Base-by-base conservation (phyloP, 37 sponge, comb jelly and placozoan genomes). In the Aplysina aerophoba region DNA sequence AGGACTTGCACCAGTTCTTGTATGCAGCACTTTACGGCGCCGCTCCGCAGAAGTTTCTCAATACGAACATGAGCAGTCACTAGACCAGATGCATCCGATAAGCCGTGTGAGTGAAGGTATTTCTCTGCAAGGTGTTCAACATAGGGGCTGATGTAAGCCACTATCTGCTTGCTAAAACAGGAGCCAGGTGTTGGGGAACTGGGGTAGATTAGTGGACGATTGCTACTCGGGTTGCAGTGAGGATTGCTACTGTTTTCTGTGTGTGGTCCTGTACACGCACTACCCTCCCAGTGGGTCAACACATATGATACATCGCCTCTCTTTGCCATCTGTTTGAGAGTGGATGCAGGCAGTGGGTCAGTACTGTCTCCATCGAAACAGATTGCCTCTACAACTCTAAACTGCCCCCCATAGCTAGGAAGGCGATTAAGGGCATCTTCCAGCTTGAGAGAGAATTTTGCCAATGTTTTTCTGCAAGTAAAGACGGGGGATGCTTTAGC, bases 341-440 rank as follows among this genome's bases (percentile, higher is more conserved):
- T 44, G 50, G 50, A 44, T 44, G 50, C 53, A 14, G 22, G 4
- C 20, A 40, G 54, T 50, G 44, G 25, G 14, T 5, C 24, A 36
- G 21, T 22, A 1, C 25, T 75, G n/a, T 50, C 54, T 17, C 54
- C 53, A 75, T 75, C 53, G 25, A 75, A 75, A 8, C 78, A 75
- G 4, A 75, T 75, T 22, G 25, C 54, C 13, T 75, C 54, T 16
- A 19, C 50, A 40, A 75, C 37, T 39, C 24, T 75, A 75, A 75
- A 75, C 71, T 35, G 28, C 1, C 50, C 37, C 20, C 3, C n/a
- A 22, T 53, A 17, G 24, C 64, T 14, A 11, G 24, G 25, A 5
- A 75, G 53, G 17, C n/a, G 15, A 24, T 75, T 75, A 0, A 75
- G 78, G 53, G 78, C 78, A 24, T 41, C 53, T 24, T 75, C 78